Percentiles rank a stretch among this genome's conserved stretches.
These are phyloP conservation scores for Acanthurus leucopareius DNA, from an alignment of 2,797 vertebrate species.

Conservation along the genomic window DNA sequence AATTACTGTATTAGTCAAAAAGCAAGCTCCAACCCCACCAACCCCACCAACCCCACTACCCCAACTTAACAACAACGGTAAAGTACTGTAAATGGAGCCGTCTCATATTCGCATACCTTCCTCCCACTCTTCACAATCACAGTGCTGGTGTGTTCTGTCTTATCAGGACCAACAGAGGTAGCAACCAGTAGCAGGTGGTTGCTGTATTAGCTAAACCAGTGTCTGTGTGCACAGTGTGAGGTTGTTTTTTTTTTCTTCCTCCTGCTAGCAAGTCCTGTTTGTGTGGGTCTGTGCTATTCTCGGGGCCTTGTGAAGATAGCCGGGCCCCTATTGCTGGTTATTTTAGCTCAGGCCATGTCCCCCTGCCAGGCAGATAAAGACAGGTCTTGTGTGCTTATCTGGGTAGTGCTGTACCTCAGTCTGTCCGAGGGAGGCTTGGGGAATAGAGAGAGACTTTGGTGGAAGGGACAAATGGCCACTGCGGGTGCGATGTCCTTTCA, in stretches of 20 bases:
- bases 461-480: slow-evolving; percentile 66
- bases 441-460: slow-evolving; percentile 61
- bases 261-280: slow-evolving; percentile 46
- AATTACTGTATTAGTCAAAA: slow-evolving; percentile 83
- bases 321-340: slow-evolving; percentile 66
- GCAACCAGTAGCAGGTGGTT: slow-evolving; percentile 72
- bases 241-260: slow-evolving; percentile 13
- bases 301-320: slow-evolving; percentile 73
- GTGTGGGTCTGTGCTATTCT: slow-evolving; percentile 69
- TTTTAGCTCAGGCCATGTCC: slow-evolving; percentile 70
- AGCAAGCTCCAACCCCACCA: slow-evolving; percentile 56
- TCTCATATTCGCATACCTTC: slow-evolving; percentile 71
- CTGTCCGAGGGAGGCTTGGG: slow-evolving; percentile 64
- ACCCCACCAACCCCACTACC: slow-evolving; percentile 28
- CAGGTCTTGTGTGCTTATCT: slow-evolving; percentile 76
- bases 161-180: slow-evolving; percentile 78
- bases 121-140: slow-evolving; percentile 73
- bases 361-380: slow-evolving; percentile 79
- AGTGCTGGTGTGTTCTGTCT: slow-evolving; percentile 62
- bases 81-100: slow-evolving; percentile 77
- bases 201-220: slow-evolving; percentile 74
- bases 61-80: slow-evolving; percentile 61
- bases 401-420: slow-evolving; percentile 57
- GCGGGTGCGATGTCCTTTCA: slow-evolving; percentile 65
- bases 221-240: slow-evolving; percentile 67